Percentiles rank a stretch among this genome's conserved stretches.
These are phyloP conservation scores for Melanotaenia parkinsoni DNA, from an alignment of 2,797 vertebrate genomes.

Conservation along the genomic window DNA sequence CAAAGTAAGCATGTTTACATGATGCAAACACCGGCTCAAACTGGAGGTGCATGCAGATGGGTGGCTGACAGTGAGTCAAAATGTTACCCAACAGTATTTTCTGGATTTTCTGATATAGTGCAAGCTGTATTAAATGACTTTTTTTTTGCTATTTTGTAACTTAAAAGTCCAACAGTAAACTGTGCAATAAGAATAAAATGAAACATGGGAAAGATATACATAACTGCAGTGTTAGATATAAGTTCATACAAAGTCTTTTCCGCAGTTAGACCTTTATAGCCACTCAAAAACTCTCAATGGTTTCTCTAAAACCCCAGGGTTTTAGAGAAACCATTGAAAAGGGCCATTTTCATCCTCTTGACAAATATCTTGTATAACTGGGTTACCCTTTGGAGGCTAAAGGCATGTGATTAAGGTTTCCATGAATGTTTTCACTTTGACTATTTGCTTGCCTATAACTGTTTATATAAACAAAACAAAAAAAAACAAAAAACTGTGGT, in stretches of 20 bases:
- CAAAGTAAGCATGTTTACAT: too few species aligned
- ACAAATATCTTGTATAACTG: neutral
- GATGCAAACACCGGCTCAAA: too few species aligned
- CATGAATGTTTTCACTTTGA: conserved; percentile 29
- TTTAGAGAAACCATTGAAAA: too few species aligned
- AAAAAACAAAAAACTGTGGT: conserved; percentile 2
- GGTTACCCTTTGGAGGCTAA: neutral
- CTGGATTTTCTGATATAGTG: neutral
- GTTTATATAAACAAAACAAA: conserved; percentile 9
- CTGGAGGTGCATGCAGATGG: too few species aligned
- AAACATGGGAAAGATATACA: neutral
- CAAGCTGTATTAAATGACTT: too few species aligned
- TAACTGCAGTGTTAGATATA: neutral
- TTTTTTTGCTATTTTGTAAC: too few species aligned
- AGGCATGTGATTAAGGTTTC: conserved; percentile 11
- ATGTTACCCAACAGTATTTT: neutral
- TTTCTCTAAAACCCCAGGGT: too few species aligned
- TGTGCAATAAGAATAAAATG: neutral
- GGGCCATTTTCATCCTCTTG: too few species aligned
- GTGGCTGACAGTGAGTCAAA: neutral
- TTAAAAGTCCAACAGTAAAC: neutral
- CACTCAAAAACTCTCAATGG: too few species aligned
- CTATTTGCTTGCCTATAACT: conserved; percentile 22
- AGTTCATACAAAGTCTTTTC: neutral
- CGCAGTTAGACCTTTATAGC: too few species aligned